Conservation (phyloP, 2,797 vertebrate species). For the Luscinia megarhynchos region DNA sequence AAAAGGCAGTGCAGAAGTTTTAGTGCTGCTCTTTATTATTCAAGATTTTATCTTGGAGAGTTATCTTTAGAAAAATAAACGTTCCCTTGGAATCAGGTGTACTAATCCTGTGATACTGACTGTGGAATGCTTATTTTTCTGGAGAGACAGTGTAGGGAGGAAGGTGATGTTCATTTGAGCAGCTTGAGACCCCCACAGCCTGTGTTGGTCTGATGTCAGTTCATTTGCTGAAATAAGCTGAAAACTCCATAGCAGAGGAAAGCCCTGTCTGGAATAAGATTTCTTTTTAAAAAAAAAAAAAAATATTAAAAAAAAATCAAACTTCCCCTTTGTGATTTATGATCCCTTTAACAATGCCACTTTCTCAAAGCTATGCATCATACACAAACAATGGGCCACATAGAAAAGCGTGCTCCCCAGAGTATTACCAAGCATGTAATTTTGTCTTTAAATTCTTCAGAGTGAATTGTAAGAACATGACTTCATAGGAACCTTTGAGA, state of each 20-base stretch:
- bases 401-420: constrained; percentile 67
- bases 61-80: constrained; percentile 43
- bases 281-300: not conserved
- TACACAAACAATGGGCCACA: constrained; percentile 72
- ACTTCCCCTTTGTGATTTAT: constrained; percentile 62
- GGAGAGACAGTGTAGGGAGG: not conserved
- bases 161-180: not conserved
- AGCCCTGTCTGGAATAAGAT: constrained; percentile 38
- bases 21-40: constrained; percentile 7
- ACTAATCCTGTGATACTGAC: not conserved
- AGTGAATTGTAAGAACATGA: constrained; percentile 81
- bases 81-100: constrained; percentile 18
- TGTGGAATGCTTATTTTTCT: not conserved
- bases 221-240: constrained; percentile 24
- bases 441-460: constrained; percentile 79
- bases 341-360: constrained; percentile 72
- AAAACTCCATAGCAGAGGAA: constrained; percentile 13
- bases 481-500: constrained; percentile 80
- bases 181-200: not conserved
- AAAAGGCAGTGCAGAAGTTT: not conserved
- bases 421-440: constrained; percentile 78
- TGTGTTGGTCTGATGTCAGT: not conserved
- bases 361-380: constrained; percentile 72
- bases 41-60: constrained; percentile 30
- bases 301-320: not conserved